Base-by-base conservation (phyloP, 2,888 invertebrate genomes). In the Metacarcinus magister region DNA sequence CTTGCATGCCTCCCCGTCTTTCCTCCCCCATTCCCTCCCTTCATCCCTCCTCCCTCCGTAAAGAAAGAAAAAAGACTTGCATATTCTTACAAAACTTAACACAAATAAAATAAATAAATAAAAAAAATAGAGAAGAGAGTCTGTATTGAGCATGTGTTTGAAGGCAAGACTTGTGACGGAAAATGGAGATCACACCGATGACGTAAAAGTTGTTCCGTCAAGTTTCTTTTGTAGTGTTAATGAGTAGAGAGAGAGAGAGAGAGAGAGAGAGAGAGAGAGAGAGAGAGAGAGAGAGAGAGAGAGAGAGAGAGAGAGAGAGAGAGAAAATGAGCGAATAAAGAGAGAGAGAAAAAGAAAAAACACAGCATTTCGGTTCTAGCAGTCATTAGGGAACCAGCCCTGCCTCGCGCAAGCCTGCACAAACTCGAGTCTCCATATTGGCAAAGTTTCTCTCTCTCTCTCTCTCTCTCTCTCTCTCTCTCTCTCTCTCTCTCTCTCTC, bases 181-280 rank as follows among this genome's bases (percentile, higher is more conserved):
- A 54, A 54, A 54, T 54, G 54, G 54, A 54, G 10, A 54, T n/a
- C n/a, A 67, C 0, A 67, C n/a, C n/a, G n/a, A 67, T 67, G 16
- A 23, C 19, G 10, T n/a, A 19, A 67, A 67, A 67, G 19, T 67
- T 23, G 67, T 67, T 67, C 67, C 5, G 67, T 16, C 23, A 67
- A 67, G 67, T 1, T n/a, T 67, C 67, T n/a, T 67, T 67, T 67
- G n/a, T 67, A 16, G 67, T 10, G 67, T 23, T 67, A 46, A 46
- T 91, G 46, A 91, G 44, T 23, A 91, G 44, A 23, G 91, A 91
- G 91, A 46, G 91, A 91, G 92, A 48, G 92, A 92, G 92, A 48
- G 48, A 48, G 92, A 46, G 92, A 92, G 46, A 46, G 92, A 92
- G 92, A 92, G 48, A 48, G 28, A 67, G 46, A 91, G 44, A n/a